Percentiles rank a stretch among this genome's conserved stretches.
Evolutionary conservation across 2,797 vertebrate species (phyloP).

Genomic region (Acanthornis magna): DNA sequence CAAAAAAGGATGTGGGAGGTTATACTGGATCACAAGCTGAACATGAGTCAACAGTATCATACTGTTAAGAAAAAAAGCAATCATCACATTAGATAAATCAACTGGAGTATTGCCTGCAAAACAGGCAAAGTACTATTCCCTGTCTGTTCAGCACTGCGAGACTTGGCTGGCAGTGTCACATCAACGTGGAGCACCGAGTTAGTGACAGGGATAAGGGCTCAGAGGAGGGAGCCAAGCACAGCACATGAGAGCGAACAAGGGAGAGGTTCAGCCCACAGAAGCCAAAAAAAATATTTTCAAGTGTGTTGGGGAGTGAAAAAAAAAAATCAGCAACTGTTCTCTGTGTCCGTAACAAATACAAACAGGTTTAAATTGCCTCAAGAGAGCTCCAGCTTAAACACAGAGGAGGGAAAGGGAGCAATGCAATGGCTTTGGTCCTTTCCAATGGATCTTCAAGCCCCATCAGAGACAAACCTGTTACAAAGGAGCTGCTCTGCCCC

Average conservation of each 20-base stretch:
- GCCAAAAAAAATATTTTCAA: background rate
- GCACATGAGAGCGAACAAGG: background rate
- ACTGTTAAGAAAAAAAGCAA: conserved; percentile 14
- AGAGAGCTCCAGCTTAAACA: background rate
- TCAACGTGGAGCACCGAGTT: background rate
- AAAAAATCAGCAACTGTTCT: background rate
- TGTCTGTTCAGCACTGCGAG: background rate
- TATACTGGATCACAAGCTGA: conserved; percentile 59
- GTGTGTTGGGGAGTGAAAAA: accelerated
- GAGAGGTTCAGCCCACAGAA: background rate
- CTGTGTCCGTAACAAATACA: background rate
- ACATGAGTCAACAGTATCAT: conserved; percentile 49
- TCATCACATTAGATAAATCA: conserved; percentile 18
- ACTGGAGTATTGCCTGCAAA: background rate
- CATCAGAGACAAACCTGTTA: background rate
- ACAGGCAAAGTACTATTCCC: background rate
- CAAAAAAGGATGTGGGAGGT: conserved; percentile 46
- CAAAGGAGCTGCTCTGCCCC: background rate
- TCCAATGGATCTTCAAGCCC: background rate
- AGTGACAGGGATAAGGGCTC: background rate
- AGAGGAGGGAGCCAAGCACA: background rate
- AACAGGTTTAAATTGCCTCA: background rate
- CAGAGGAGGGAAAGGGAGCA: background rate
- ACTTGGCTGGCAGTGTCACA: background rate
- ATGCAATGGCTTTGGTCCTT: background rate